phyloP scores from a whole-genome alignment of 2,113 vertebrate genomes.

The Tyrannus savana region DNA sequence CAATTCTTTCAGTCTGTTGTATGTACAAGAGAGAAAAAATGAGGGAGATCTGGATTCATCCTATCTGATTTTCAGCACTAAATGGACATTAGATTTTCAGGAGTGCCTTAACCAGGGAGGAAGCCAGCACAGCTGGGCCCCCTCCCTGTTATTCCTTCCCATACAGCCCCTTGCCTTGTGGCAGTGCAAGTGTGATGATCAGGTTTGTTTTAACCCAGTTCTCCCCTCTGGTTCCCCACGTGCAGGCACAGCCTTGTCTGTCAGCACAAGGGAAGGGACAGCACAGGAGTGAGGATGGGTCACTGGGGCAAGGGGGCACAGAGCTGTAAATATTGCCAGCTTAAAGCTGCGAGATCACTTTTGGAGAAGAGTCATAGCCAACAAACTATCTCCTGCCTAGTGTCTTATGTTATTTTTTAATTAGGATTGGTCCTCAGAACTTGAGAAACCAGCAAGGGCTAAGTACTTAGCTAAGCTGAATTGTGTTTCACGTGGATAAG shows the following conservation, averaged over 20 bases:
- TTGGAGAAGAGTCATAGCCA: background rate
- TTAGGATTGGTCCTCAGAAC: background rate
- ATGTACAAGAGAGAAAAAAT: background rate
- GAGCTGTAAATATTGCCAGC: background rate
- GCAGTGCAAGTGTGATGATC: background rate
- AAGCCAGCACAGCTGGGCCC: background rate
- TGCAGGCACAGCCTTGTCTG: background rate
- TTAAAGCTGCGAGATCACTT: background rate
- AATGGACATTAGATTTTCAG: background rate
- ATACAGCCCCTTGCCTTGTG: background rate
- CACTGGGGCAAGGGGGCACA: background rate
- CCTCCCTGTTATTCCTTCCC: background rate
- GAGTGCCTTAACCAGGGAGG: background rate
- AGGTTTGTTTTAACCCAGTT: background rate
- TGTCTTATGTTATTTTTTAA: background rate
- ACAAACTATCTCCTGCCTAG: background rate
- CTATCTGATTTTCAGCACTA: background rate
- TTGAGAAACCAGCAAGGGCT: background rate
- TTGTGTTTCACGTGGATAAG: background rate
- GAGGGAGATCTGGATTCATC: background rate
- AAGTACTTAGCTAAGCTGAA: background rate
- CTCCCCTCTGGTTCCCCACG: background rate
- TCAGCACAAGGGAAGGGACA: background rate
- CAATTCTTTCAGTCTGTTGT: background rate
- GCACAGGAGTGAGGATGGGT: background rate